These are phyloP conservation scores for Lates calcarifer DNA, from an alignment of 2,113 vertebrate species.

Conservation along the genomic window DNA sequence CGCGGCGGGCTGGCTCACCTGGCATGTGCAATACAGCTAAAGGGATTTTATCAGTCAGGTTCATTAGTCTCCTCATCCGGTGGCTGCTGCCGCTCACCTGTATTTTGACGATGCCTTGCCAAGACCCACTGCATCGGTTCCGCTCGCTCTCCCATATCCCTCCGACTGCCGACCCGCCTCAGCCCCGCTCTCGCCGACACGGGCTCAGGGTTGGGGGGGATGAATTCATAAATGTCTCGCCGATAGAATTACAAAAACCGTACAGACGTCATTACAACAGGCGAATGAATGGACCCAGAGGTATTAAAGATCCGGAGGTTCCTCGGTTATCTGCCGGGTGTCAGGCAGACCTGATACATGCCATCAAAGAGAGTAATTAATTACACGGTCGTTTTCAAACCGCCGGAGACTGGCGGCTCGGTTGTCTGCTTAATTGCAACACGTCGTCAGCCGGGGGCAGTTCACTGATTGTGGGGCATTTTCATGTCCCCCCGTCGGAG, in stretches of 20 bases:
- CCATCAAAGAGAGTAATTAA: constrained; percentile 38
- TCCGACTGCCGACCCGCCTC: constrained; percentile 61
- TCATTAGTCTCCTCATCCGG: background rate
- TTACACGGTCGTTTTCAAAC: constrained; percentile 8
- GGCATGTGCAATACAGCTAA: background rate
- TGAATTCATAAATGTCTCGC: constrained; percentile 52
- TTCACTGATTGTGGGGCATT: constrained; percentile 31
- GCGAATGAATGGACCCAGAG: constrained; percentile 52
- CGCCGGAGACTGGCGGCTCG: constrained; percentile 24
- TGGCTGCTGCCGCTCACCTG: constrained; percentile 76
- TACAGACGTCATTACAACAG: constrained; percentile 63
- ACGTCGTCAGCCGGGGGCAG: constrained; percentile 70
- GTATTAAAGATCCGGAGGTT: constrained; percentile 28
- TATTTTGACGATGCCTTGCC: constrained; percentile 78
- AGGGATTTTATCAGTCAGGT: background rate
- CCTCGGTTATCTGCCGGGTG: constrained; percentile 41
- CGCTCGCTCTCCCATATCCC: constrained; percentile 83
- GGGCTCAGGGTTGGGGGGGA: constrained; percentile 22
- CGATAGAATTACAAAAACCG: constrained; percentile 46
- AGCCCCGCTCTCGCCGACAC: constrained; percentile 60
- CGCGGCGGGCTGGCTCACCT: background rate
- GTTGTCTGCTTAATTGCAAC: constrained; percentile 56
- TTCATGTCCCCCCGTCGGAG: constrained; percentile 38
- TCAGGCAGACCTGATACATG: constrained; percentile 23
- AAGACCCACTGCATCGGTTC: constrained; percentile 80